Conservation (phyloP, 37 sponge, comb jelly and placozoan genomes). For the Corticium candelabrum region DNA sequence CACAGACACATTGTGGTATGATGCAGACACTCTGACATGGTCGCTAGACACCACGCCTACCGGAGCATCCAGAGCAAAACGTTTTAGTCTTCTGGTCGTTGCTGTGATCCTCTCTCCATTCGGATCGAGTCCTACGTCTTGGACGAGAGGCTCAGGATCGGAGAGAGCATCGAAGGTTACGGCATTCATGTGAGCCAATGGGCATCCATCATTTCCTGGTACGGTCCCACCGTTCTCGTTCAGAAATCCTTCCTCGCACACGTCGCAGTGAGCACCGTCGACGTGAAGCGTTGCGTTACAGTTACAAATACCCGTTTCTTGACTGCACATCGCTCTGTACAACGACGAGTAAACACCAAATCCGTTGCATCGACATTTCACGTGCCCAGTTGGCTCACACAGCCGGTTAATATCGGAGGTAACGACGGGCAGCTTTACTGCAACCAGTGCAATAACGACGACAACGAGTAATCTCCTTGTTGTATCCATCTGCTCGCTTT, state of each 20-base stretch:
- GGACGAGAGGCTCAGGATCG: background rate
- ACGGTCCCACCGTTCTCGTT: background rate
- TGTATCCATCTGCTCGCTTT: too few species aligned
- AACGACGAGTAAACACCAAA: background rate
- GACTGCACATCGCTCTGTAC: background rate
- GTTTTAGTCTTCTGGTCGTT: background rate
- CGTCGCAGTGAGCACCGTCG: background rate
- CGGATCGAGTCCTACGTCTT: background rate
- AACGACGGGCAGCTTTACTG: too few species aligned
- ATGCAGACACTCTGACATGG: background rate
- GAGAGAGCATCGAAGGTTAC: background rate
- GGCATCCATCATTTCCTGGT: background rate
- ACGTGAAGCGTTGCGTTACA: background rate
- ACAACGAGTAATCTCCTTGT: too few species aligned
- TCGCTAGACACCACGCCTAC: background rate
- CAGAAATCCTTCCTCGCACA: background rate
- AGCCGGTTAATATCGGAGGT: too few species aligned
- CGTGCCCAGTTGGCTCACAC: too few species aligned
- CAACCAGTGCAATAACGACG: too few species aligned
- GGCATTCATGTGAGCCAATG: background rate
- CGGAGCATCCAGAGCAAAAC: background rate
- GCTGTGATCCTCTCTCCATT: background rate
- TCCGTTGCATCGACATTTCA: background rate
- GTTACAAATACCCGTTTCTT: background rate
- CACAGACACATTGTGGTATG: background rate